Evolutionary conservation across 1,140 invertebrate species (phyloP).

Genomic region (Cotesia chilonis): DNA sequence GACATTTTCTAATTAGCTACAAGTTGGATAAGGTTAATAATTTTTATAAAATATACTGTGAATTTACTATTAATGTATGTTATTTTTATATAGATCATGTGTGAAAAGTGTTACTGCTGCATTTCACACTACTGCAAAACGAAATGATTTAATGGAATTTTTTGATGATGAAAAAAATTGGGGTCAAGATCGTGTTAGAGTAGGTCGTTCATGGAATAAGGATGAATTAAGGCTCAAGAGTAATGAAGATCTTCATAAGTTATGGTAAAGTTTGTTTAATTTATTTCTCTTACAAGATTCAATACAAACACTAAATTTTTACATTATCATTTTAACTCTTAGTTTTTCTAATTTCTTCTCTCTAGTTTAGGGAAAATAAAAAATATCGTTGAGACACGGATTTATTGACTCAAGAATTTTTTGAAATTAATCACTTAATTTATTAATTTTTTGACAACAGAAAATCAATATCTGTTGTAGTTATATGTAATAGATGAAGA

Average conservation of each 20-base stretch:
- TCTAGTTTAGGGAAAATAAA: too few relatives aligned
- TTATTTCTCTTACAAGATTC: constrained; percentile 23
- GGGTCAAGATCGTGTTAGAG: constrained; percentile 78
- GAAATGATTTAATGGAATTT: constrained; percentile 83
- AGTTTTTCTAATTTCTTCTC: too few relatives aligned
- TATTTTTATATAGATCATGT: constrained; percentile 11
- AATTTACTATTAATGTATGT: neutral
- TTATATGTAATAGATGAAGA: too few relatives aligned
- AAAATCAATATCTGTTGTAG: too few relatives aligned
- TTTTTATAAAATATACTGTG: neutral
- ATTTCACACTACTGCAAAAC: constrained; percentile 62
- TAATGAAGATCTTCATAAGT: constrained; percentile 95
- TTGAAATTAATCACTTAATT: too few relatives aligned
- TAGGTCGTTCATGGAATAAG: constrained; percentile 87
- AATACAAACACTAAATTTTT: constrained; percentile 15
- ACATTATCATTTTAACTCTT: constrained; percentile 20
- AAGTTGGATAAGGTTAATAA: neutral
- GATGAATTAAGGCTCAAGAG: constrained; percentile 96
- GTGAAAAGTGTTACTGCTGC: constrained; percentile 10
- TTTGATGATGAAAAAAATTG: constrained; percentile 92
- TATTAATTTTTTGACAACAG: too few relatives aligned
- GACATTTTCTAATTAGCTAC: neutral
- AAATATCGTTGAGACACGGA: too few relatives aligned
- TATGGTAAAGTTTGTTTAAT: constrained; percentile 78
- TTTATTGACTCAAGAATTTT: too few relatives aligned